A percentile compares a stretch with the other conserved stretches of the same genome.
Conservation (phyloP, 2,888 invertebrate species). For the Hypena proboscidalis region DNA sequence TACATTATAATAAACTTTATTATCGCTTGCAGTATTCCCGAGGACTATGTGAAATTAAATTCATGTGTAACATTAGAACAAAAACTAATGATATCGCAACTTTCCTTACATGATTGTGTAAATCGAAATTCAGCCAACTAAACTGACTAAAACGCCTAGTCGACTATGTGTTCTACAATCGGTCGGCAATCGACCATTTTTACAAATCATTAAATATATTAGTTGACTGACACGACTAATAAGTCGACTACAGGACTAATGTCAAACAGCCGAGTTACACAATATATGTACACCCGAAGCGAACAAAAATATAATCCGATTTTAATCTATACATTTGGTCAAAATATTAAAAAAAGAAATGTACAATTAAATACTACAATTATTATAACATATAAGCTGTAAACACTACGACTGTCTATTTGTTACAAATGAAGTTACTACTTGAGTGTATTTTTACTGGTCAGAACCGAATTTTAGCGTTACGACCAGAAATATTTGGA, state of each 20-base stretch:
- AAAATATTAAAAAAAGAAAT: slow-evolving; percentile 54
- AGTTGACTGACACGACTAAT: slow-evolving; percentile 27
- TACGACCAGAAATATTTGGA: background rate
- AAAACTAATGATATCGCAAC: slow-evolving; percentile 25
- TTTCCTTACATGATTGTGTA: slow-evolving; percentile 21
- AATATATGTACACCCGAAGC: slow-evolving; percentile 34
- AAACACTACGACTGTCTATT: slow-evolving; percentile 32
- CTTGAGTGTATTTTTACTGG: slow-evolving; percentile 16
- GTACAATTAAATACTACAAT: slow-evolving; percentile 47
- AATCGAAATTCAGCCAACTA: slow-evolving; percentile 22
- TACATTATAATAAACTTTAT: slow-evolving; percentile 8
- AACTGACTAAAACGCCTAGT: slow-evolving; percentile 16
- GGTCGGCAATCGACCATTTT: background rate
- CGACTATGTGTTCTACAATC: slow-evolving; percentile 3
- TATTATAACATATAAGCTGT: slow-evolving; percentile 34
- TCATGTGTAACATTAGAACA: slow-evolving; percentile 20
- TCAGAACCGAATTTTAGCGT: background rate
- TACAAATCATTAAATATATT: slow-evolving; percentile 8
- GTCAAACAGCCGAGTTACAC: slow-evolving; percentile 37
- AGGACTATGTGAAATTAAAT: slow-evolving; percentile 1
- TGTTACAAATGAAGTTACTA: slow-evolving; percentile 35
- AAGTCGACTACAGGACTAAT: slow-evolving; percentile 31
- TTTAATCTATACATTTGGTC: slow-evolving; percentile 66
- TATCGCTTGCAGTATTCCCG: slow-evolving; percentile 11
- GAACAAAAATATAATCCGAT: slow-evolving; percentile 39